Conservation (phyloP, 2,113 vertebrate species). For the Lepidothrix coronata region DNA sequence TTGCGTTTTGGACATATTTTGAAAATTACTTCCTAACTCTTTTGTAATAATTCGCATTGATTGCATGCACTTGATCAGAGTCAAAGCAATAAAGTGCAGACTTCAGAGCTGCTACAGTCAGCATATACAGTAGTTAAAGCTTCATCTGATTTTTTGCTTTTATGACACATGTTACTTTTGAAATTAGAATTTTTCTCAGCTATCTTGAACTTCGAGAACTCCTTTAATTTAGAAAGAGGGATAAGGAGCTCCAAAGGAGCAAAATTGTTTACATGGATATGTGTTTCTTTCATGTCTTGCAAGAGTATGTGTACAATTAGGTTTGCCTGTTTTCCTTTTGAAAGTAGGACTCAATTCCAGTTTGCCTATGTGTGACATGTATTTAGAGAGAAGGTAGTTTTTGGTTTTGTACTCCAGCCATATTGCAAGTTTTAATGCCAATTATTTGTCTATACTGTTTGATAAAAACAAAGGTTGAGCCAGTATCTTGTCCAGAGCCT, state of each 20-base stretch:
- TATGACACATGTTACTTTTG: neutral
- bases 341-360: neutral
- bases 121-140: slow-evolving; percentile 56
- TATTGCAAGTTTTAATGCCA: neutral
- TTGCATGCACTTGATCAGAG: slow-evolving; percentile 64
- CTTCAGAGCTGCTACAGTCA: slow-evolving; percentile 59
- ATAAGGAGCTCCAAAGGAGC: neutral
- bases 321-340: neutral
- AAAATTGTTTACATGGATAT: neutral
- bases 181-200: slow-evolving; percentile 26
- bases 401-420: neutral
- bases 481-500: neutral
- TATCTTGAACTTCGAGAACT: slow-evolving; percentile 15
- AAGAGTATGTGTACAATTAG: neutral
- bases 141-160: slow-evolving; percentile 48
- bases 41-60: slow-evolving; percentile 73
- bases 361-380: neutral
- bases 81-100: slow-evolving; percentile 65
- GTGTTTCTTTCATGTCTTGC: neutral
- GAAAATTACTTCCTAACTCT: slow-evolving; percentile 66
- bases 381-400: neutral
- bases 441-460: neutral
- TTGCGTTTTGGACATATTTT: slow-evolving; percentile 71
- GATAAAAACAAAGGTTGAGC: neutral
- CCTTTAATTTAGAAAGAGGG: neutral